Evolutionary conservation across 1,140 invertebrate species (phyloP).

Genomic region (Trachymyrmex septentrionalis): DNA sequence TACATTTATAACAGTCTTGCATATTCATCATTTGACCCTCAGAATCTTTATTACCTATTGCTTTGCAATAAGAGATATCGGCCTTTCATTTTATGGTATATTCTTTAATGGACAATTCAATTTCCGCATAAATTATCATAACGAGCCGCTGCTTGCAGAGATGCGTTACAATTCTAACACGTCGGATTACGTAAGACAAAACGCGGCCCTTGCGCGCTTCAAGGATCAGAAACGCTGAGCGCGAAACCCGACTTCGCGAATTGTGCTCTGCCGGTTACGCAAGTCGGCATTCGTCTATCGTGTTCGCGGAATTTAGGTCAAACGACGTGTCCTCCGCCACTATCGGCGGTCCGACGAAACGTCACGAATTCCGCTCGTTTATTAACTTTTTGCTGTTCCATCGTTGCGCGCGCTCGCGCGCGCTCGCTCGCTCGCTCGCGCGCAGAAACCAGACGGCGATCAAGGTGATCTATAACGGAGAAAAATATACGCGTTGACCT

Average conservation of each 20-base stretch:
- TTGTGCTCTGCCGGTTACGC: slow-evolving; percentile 72
- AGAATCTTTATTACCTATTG: too few relatives aligned
- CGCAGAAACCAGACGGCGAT: slow-evolving; percentile 18
- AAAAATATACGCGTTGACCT: slow-evolving; percentile 49
- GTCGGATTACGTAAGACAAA: slow-evolving; percentile 53
- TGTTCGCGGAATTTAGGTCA: slow-evolving; percentile 82
- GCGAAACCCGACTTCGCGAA: slow-evolving; percentile 54
- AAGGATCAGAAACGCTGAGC: slow-evolving; percentile 61
- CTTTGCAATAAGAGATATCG: too few relatives aligned
- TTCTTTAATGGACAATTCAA: neutral
- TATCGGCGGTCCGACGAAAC: slow-evolving; percentile 70
- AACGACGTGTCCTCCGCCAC: slow-evolving; percentile 75
- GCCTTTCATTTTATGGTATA: neutral
- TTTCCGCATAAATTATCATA: neutral
- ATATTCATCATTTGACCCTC: too few relatives aligned
- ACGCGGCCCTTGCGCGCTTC: slow-evolving; percentile 39
- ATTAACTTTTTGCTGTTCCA: slow-evolving; percentile 45
- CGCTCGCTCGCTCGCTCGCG: neutral
- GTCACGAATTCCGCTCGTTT: slow-evolving; percentile 71
- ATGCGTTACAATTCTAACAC: neutral
- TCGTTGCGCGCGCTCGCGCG: neutral
- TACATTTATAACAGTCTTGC: too few relatives aligned
- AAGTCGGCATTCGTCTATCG: slow-evolving; percentile 77
- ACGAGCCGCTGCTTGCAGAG: too few relatives aligned
- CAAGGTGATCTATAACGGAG: slow-evolving; percentile 54